These are phyloP conservation scores for Australoheros facetus DNA, from an alignment of 2,797 vertebrate species.

Conservation along the genomic window DNA sequence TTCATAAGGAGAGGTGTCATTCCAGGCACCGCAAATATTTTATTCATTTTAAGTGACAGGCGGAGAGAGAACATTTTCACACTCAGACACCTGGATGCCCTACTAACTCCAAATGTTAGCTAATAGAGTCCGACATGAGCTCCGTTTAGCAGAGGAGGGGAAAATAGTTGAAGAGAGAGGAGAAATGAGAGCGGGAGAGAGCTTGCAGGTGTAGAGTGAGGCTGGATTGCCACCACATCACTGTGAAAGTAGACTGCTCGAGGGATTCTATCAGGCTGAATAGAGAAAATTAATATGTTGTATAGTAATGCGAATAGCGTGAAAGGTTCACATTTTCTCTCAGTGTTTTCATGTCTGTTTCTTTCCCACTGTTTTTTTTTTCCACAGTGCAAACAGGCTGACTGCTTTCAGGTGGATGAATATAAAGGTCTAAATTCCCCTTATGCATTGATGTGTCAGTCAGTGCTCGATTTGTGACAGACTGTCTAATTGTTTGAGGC, in stretches of 20 bases:
- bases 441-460: background rate
- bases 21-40: slow-evolving; percentile 40
- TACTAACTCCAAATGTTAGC: slow-evolving; percentile 33
- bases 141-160: slow-evolving; percentile 24
- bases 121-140: slow-evolving; percentile 42
- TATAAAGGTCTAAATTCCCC: background rate
- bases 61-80: slow-evolving; percentile 30
- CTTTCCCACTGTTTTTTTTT: too few species aligned
- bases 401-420: background rate
- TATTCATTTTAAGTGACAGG: slow-evolving; percentile 52
- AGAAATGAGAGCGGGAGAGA: background rate
- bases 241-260: background rate
- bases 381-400: background rate
- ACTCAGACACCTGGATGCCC: slow-evolving; percentile 49
- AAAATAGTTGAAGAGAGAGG: background rate
- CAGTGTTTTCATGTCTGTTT: too few species aligned
- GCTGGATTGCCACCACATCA: background rate
- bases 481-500: background rate
- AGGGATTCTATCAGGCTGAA: background rate
- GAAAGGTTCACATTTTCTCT: background rate
- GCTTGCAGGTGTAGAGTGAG: background rate
- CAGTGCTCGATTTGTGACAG: background rate
- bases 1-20: slow-evolving; percentile 35
- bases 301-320: background rate
- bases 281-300: background rate